Evolutionary conservation across 2,113 vertebrate species (phyloP).

Genomic region (Cyanocitta stelleri): DNA sequence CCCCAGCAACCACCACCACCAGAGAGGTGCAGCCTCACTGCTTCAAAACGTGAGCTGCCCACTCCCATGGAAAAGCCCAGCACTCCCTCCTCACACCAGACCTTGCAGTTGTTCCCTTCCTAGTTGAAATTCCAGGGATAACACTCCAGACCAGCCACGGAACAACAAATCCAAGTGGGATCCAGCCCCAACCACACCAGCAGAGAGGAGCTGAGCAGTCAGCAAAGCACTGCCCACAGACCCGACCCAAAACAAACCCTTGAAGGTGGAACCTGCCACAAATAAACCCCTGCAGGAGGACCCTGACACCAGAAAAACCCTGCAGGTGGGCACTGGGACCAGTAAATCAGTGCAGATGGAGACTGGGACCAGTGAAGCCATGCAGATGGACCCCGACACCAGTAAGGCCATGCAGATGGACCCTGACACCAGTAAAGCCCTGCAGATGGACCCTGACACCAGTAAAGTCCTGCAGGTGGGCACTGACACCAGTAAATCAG

Average conservation of each 20-base stretch:
- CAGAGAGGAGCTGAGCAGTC: background rate
- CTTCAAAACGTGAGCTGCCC: background rate
- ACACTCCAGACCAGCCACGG: background rate
- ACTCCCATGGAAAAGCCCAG: background rate
- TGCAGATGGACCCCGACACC: background rate
- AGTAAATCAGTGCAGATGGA: background rate
- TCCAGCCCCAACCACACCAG: background rate
- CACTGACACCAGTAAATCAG: background rate
- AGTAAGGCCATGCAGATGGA: background rate
- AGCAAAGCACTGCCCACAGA: background rate
- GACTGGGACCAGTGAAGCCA: background rate
- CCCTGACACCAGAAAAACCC: background rate
- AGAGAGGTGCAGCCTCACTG: background rate
- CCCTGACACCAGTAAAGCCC: background rate
- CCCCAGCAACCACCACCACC: background rate
- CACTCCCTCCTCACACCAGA: background rate
- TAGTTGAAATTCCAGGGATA: background rate
- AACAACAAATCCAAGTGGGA: background rate
- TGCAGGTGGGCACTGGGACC: background rate
- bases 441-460: background rate
- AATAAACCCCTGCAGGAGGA: background rate
- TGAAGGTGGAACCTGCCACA: background rate
- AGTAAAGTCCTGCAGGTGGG: background rate
- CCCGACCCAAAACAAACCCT: background rate
- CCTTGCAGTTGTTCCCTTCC: background rate